These are phyloP conservation scores for Lottia gigantea DNA, from an alignment of 2,888 invertebrate species.

Conservation along the genomic window DNA sequence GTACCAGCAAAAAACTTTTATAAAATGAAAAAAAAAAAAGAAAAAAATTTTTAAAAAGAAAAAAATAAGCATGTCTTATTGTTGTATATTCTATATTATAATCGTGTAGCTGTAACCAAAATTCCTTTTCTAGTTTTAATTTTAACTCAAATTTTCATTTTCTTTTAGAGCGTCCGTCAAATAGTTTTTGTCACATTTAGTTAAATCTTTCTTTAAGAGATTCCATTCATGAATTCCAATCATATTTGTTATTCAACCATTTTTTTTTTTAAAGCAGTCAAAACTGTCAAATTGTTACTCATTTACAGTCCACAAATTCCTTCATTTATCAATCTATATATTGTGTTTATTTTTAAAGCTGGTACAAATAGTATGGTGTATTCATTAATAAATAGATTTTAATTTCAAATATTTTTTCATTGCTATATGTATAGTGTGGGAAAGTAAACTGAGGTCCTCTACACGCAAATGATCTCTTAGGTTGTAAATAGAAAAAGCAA, in stretches of 20 bases:
- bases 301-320: no score
- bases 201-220: no score
- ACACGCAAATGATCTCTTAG: no score
- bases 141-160: neutral
- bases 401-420: neutral
- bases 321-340: no score
- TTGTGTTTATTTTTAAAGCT: neutral
- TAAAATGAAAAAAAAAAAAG: conserved; percentile 23
- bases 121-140: neutral
- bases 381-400: conserved; percentile 6
- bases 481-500: no score
- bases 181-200: no score
- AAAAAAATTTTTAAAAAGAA: conserved; percentile 18
- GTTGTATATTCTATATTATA: neutral
- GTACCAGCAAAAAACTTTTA: conserved; percentile 11
- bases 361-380: conserved; percentile 6
- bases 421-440: neutral
- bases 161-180: no score
- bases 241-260: no score
- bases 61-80: conserved; percentile 11
- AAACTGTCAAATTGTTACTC: no score
- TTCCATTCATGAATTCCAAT: no score
- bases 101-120: neutral
- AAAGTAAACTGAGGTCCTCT: no score
- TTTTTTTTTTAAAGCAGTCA: no score